Base-by-base conservation (phyloP, 2,888 invertebrate genomes). In the Yponomeuta evonymella region DNA sequence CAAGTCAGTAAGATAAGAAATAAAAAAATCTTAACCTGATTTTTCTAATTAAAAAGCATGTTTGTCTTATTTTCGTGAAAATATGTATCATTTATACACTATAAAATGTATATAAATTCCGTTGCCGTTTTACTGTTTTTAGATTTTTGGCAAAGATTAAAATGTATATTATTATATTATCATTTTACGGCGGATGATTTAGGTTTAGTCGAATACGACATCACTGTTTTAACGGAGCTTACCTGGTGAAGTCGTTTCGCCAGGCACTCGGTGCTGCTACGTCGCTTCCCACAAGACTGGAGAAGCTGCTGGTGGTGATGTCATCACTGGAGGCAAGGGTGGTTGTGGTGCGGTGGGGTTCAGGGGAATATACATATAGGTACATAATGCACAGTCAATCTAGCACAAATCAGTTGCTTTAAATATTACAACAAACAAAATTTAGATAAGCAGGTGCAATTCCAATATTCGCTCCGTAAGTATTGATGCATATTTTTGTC, bases 211-310 rank as follows among this genome's bases (percentile, higher is more conserved):
- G 9, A 29, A 6, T 29, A 65, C 2, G 65, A 58, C 2, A 58
- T 15, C 15, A 58, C 51, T 2, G 15, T 58, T 15, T 58, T 15
- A 15, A 4, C 5, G 3, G 36, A 15, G 77, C 91, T 91, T 82
- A 92, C 91, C 91, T 90, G 77, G 80, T 83, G 75, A 86, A 89
- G 78, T 92, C 91, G 76, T 84, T 86, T 79, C 86, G 87, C 91
- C 91, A 91, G 74, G 90, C 90, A 78, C 88, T 89, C 12, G 67
- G 67, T 4, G 67, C 51, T 72, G 80, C 83, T 76, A 83, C 80
- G 75, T 86, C 87, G 78, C 87, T 86, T 83, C 79, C 85, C 69
- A 82, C 87, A 81, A 88, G 78, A 72, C 90, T 88, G 30, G 90
- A 85, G 83, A 86, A 85, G 84, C 88, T 88, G 87, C 87, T 89